Evolutionary conservation across 2,888 invertebrate species (phyloP), one percentile per base, ranked within the genome.

Genomic region (Perdita meconis): DNA sequence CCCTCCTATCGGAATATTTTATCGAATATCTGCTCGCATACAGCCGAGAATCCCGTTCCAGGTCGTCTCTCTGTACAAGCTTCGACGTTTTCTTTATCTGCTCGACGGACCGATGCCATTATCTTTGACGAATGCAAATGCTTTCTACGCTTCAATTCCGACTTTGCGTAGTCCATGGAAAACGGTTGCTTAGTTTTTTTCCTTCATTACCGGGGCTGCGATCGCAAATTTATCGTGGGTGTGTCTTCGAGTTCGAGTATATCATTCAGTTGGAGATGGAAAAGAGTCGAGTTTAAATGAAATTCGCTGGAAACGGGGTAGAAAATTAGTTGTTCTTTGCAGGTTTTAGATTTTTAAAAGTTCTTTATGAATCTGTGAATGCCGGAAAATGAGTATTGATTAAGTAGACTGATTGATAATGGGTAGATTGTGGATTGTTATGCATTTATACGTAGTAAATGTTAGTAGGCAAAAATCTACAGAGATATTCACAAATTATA

Each of bases 81-180:
- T n/a, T 12, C 16, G 16, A 26, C 16, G 8, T 51, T 51, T 38
- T 13, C 51, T 51, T 30, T 64, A 63, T 64, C 51, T 19, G 36
- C 16, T 3, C 13, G 36, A 51, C 36, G 63, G 38, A 16, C 24
- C 24, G 50, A 13, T 36, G 10, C 50, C 26, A 24, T 64, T 70
- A 71, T 63, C 71, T 22, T 42, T n/a, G 2, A 12, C 60, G 19
- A 44, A 72, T 60, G 72, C 67, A 67, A 72, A 55, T 34, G 44
- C 34, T 38, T 24, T 12, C 24, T 19, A 24, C 0, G 13, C 13
- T 34, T 24, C n/a, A 50, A 19, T 22, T 36, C 10, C 22, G 34
- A 47, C 30, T 26, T 26, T 22, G 5, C n/a, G 22, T n/a, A 19
- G 6, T 30, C 30, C 30, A 30, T n/a, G n/a, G n/a, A n/a, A n/a